Evolutionary conservation across 2,888 invertebrate genomes (phyloP).

Genomic region (Melieria picta): DNA sequence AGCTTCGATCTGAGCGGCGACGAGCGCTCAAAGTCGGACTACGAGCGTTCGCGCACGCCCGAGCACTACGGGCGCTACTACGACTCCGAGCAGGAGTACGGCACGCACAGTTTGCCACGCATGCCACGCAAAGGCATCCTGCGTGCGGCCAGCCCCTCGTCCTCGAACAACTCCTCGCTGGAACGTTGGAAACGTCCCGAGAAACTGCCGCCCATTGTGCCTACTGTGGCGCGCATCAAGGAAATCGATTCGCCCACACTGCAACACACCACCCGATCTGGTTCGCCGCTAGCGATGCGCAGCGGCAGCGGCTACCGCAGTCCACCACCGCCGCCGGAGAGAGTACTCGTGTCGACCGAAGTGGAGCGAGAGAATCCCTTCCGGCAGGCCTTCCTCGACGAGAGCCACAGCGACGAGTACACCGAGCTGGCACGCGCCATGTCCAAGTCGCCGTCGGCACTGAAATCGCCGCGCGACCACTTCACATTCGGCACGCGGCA

Average conservation of each 20-base stretch:
- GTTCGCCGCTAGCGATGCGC: constrained; percentile 44
- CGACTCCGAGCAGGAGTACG: constrained; percentile 63
- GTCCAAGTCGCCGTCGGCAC: constrained; percentile 52
- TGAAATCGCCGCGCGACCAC: constrained; percentile 49
- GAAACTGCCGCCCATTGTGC: constrained; percentile 54
- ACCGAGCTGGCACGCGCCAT: constrained; percentile 61
- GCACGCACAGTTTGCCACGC: constrained; percentile 38
- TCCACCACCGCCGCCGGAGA: constrained; percentile 48
- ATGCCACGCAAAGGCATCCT: constrained; percentile 63
- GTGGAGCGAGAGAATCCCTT: constrained; percentile 66
- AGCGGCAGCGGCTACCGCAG: constrained; percentile 44
- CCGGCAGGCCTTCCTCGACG: constrained; percentile 57
- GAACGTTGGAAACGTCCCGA: constrained; percentile 55
- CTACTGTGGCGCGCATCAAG: constrained; percentile 61
- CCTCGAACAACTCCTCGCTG: constrained; percentile 57
- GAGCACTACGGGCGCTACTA: constrained; percentile 52
- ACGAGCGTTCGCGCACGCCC: constrained; percentile 56
- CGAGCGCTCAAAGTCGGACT: constrained; percentile 62
- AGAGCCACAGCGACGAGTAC: constrained; percentile 55
- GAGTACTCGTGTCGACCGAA: constrained; percentile 49
- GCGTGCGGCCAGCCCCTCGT: constrained; percentile 62
- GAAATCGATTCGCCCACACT: constrained; percentile 62
- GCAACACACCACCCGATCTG: constrained; percentile 50
- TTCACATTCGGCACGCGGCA: constrained; percentile 56
- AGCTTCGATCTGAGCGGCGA: constrained; percentile 66